Conservation (phyloP, 2,797 vertebrate species). For the Chrosomus eos region DNA sequence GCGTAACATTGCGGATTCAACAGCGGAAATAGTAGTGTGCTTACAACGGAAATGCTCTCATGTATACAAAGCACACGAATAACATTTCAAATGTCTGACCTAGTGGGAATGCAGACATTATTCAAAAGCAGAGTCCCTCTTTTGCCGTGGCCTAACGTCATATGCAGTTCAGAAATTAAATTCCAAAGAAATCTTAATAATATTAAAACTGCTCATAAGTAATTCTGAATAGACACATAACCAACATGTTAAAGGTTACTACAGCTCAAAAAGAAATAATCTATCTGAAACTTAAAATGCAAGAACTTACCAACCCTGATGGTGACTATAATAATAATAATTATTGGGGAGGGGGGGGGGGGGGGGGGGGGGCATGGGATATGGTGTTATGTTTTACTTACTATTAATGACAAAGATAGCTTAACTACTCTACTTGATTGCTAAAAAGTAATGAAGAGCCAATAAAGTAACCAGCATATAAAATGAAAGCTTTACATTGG, state of each 20-base stretch:
- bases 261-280: neutral
- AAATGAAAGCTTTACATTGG: slow-evolving; percentile 31
- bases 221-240: no score
- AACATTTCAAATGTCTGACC: slow-evolving; percentile 47
- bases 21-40: slow-evolving; percentile 47
- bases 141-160: slow-evolving; percentile 1
- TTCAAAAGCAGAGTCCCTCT: slow-evolving; percentile 21
- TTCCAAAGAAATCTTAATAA: slow-evolving; percentile 8
- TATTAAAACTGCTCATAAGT: neutral
- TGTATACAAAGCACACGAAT: slow-evolving; percentile 30
- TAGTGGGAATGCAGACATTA: slow-evolving; percentile 40
- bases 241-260: neutral
- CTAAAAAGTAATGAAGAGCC: slow-evolving; percentile 8
- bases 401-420: neutral
- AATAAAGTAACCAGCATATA: slow-evolving; percentile 23
- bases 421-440: neutral
- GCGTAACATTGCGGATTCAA: slow-evolving; percentile 43
- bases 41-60: slow-evolving; percentile 42
- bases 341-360: no score
- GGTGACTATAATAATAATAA: neutral
- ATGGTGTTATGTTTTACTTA: neutral
- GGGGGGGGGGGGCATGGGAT: neutral
- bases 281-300: neutral
- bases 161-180: neutral
- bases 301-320: neutral